Base-by-base conservation (phyloP, 2,113 vertebrate species). In the Saccopteryx bilineata region DNA sequence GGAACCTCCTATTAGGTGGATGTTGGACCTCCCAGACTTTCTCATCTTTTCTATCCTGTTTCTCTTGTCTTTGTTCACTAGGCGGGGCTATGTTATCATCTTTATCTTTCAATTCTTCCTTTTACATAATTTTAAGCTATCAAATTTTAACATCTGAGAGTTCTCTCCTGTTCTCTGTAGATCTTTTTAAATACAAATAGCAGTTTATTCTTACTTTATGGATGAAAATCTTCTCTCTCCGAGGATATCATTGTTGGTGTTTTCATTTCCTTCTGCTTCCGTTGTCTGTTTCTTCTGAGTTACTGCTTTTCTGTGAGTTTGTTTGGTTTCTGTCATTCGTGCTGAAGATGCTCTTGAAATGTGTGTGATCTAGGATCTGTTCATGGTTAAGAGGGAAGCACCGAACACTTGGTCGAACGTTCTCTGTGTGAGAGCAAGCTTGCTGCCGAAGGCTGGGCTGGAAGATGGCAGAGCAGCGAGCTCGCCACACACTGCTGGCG, bases 171-270 rank as follows among this genome's bases (percentile, higher is more conserved):
- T 24, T 87, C 69, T 83, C 75, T 91, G 52, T 78, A 84, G 80
- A 90, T 82, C 7, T 50, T 95, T 96, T 92, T 11, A 96, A 92
- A 76, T 90, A 80, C 86, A 95, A 92, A 56, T 66, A 80, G 26
- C 24, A 61, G 52, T 86, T 79, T 48, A 54, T 88, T 91, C n/a
- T 63, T 79, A n/a, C 84, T 87, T 94, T 76, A 24, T 33, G 56
- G 23, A 19, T 96, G 69, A 66, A 83, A 87, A 6, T 39, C 61
- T 50, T 63, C 31, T 69, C n/a, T 84, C 85, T 39, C 58, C 6
- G 17, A 90, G 81, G 71, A 56, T 85, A 28, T 58, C 33, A 28
- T 88, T 78, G 15, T 48, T 60, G 76, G 46, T 69, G 21, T 63
- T 83, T 87, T 79, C n/a, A 50, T 63, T 76, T 86, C 52, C 50